Conservation (phyloP, 2,888 invertebrate genomes). For the Orthonevra nobilis region DNA sequence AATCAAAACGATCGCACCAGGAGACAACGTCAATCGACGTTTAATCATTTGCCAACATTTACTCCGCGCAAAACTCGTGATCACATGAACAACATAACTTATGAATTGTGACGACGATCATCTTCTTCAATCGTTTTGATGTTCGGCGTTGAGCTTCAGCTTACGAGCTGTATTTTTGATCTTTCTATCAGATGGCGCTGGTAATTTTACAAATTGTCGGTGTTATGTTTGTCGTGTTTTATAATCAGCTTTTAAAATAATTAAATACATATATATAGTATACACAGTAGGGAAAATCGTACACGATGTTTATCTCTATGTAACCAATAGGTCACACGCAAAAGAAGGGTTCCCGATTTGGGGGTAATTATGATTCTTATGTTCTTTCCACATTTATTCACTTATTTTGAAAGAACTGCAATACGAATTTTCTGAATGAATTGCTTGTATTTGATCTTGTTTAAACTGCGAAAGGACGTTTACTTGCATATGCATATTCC, state of each 20-base stretch:
- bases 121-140: slow-evolving; percentile 50
- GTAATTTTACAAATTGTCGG: slow-evolving; percentile 49
- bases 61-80: slow-evolving; percentile 78
- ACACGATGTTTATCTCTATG: slow-evolving; percentile 43
- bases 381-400: too few species aligned
- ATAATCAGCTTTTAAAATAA: slow-evolving; percentile 60
- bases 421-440: too few species aligned
- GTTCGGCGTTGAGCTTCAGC: slow-evolving; percentile 57
- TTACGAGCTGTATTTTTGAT: slow-evolving; percentile 61
- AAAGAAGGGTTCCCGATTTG: not conserved
- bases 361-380: slow-evolving; percentile 10
- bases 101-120: slow-evolving; percentile 80
- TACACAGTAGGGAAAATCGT: slow-evolving; percentile 51
- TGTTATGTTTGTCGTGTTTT: slow-evolving; percentile 64
- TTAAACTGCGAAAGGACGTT: too few species aligned
- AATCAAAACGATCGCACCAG: slow-evolving; percentile 68
- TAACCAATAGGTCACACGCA: slow-evolving; percentile 9
- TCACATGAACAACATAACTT: slow-evolving; percentile 79
- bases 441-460: too few species aligned
- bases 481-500: too few species aligned
- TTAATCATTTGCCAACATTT: slow-evolving; percentile 77
- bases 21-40: slow-evolving; percentile 75
- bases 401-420: too few species aligned
- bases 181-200: slow-evolving; percentile 53
- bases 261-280: slow-evolving; percentile 53